phyloP scores from a whole-genome alignment of 2,797 vertebrate species.

The Mus spretus region DNA sequence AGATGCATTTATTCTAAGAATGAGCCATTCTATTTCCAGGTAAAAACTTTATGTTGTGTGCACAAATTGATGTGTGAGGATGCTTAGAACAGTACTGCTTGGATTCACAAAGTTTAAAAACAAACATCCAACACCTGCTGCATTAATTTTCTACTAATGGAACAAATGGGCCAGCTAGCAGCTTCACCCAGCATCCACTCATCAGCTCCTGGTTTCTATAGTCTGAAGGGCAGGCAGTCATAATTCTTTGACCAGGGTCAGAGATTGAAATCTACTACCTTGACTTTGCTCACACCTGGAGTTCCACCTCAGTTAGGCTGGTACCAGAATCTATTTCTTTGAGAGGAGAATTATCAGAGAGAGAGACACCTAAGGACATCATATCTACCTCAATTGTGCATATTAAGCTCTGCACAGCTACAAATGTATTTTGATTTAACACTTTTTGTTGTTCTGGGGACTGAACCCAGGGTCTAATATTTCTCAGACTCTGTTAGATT shows the following conservation, averaged over 20 bases:
- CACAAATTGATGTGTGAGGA: background rate
- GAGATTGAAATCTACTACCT: background rate
- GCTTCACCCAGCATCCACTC: background rate
- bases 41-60: background rate
- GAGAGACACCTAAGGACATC: background rate
- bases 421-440: background rate
- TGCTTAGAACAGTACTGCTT: background rate
- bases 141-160: background rate
- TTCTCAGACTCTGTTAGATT: background rate
- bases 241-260: background rate
- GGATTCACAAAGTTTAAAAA: background rate
- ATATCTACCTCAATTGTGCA: background rate
- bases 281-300: background rate
- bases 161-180: background rate
- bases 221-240: background rate
- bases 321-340: background rate
- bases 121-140: background rate
- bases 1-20: slow-evolving; percentile 7
- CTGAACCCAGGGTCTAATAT: background rate
- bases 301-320: background rate
- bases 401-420: background rate
- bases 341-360: background rate
- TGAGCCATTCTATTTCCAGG: background rate
- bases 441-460: background rate
- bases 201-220: background rate